Evolutionary conservation across 1,140 invertebrate species (phyloP).

Genomic region (Bombus consobrinus): DNA sequence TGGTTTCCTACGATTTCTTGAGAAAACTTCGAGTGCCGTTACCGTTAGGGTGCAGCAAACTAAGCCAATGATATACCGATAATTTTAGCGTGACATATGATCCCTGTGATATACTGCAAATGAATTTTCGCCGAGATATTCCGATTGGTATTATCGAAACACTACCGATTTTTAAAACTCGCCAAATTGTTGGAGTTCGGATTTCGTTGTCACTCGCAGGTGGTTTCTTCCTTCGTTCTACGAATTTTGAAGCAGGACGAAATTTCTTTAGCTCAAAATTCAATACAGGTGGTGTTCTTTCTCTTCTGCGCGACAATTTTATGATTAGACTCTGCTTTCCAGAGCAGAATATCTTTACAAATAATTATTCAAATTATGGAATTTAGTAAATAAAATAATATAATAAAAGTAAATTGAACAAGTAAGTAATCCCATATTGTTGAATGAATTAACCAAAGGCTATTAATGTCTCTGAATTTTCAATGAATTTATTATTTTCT

Average conservation of each 20-base stretch:
- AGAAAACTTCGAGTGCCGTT: background rate
- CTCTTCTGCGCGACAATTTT: background rate
- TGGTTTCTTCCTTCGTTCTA: background rate
- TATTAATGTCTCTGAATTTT: background rate
- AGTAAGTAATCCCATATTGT: no score
- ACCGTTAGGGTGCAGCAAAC: constrained; percentile 15
- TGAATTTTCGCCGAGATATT: constrained; percentile 42
- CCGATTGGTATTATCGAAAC: constrained; percentile 8
- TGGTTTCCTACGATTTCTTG: background rate
- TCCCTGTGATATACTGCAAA: constrained; percentile 41
- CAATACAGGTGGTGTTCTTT: no score
- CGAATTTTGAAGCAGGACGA: background rate
- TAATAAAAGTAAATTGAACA: no score
- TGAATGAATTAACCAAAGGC: no score
- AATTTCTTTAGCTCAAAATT: background rate
- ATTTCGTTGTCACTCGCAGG: constrained; percentile 21
- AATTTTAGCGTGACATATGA: constrained; percentile 37
- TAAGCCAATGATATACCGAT: constrained; percentile 21
- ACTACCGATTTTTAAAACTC: constrained; percentile 6
- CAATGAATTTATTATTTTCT: background rate
- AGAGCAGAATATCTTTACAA: no score
- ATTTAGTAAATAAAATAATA: no score
- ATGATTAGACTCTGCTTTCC: background rate
- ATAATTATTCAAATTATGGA: no score
- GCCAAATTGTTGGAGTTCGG: constrained; percentile 5